These are phyloP conservation scores for Acipenser oxyrinchus DNA, from an alignment of 2,797 vertebrate species.

Conservation along the genomic window DNA sequence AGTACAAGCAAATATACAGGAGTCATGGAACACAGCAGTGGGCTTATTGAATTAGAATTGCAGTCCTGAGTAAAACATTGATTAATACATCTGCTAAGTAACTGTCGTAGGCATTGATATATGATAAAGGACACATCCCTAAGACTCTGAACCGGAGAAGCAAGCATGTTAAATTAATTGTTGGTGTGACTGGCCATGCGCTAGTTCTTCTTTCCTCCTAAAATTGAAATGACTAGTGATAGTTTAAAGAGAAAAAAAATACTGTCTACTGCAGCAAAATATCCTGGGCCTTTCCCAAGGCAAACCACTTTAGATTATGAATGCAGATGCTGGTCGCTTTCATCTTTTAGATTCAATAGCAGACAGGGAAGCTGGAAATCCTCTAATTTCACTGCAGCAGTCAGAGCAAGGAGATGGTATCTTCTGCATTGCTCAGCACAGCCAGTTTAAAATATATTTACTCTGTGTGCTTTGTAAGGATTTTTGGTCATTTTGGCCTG, in stretches of 20 bases:
- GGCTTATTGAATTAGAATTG: not conserved
- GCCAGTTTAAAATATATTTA: constrained; percentile 64
- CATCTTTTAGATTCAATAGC: not conserved
- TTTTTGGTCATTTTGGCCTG: constrained; percentile 61
- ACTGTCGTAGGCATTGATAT: constrained; percentile 16
- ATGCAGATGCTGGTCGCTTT: constrained; percentile 8
- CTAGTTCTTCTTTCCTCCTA: constrained; percentile 26
- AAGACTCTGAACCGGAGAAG: constrained; percentile 16
- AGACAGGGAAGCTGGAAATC: not conserved
- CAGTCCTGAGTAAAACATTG: constrained; percentile 6
- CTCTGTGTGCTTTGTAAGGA: constrained; percentile 62
- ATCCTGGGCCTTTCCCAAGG: not conserved
- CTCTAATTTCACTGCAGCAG: constrained; percentile 16
- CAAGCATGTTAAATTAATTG: constrained; percentile 33
- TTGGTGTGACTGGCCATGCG: constrained; percentile 32
- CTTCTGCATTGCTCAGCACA: constrained; percentile 51
- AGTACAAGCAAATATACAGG: not conserved
- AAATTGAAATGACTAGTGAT: constrained; percentile 10
- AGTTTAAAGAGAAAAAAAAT: constrained; percentile 13
- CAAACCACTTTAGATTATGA: constrained; percentile 23
- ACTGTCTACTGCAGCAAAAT: constrained; percentile 23
- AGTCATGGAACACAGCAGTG: not conserved
- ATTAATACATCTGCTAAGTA: constrained; percentile 27
- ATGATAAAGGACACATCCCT: constrained; percentile 21
- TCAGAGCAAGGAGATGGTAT: constrained; percentile 58